Percentiles rank a stretch among this genome's conserved stretches.
These are phyloP conservation scores for Arctia plantaginis DNA, from an alignment of 2,888 invertebrate genomes.

Conservation along the genomic window DNA sequence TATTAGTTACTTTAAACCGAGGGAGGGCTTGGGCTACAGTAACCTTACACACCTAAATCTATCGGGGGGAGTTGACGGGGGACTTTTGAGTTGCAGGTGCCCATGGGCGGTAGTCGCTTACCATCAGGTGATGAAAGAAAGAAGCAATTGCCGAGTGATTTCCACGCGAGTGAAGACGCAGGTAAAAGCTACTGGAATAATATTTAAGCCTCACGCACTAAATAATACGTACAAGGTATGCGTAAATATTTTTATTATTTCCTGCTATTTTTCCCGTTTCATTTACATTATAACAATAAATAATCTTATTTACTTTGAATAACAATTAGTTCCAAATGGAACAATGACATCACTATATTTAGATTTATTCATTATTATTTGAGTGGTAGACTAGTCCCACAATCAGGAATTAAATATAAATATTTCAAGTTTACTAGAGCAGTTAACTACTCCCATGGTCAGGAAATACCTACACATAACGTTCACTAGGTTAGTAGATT, in stretches of 20 bases:
- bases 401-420: neutral
- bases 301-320: slow-evolving; percentile 2
- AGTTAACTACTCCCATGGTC: neutral
- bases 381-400: neutral
- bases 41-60: too few species aligned
- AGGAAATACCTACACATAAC: too few species aligned
- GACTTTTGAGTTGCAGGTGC: too few species aligned
- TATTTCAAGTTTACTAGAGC: neutral
- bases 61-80: too few species aligned
- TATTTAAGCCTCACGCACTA: neutral
- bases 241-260: slow-evolving; percentile 18
- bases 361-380: neutral
- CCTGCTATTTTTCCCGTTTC: slow-evolving; percentile 16
- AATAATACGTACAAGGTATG: neutral
- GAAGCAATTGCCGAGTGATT: too few species aligned
- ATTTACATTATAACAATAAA: slow-evolving; percentile 2
- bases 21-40: too few species aligned
- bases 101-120: too few species aligned
- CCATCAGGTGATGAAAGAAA: too few species aligned
- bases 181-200: neutral
- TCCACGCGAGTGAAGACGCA: neutral
- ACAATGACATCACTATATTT: slow-evolving; percentile 7
- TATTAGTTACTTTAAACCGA: too few species aligned
- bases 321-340: slow-evolving; percentile 5
- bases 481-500: too few species aligned